Evolutionary conservation across 1,140 invertebrate species (phyloP), one percentile per base, ranked within the genome.

Genomic region (Sminthurides bifidus): DNA sequence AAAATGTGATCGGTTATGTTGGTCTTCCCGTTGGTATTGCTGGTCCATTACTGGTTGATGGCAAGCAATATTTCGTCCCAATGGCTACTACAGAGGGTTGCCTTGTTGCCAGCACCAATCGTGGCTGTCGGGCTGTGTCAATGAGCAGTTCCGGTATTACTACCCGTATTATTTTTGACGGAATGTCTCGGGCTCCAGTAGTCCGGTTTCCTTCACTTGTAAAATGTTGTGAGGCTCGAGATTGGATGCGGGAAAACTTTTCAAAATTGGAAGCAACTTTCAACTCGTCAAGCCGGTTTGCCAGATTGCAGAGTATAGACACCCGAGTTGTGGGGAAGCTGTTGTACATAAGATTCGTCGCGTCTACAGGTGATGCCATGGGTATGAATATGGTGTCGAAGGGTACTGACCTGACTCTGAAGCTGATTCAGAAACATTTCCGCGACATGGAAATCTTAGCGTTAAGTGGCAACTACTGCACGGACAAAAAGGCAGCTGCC

Each of bases 331-430:
- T 89, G 50, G 93, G 92, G 0, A 78, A 87, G 45, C 80, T 83
- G 58, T 70, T 98, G 5, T 97, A 90, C 69, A 80, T 98, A 30
- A 78, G 96, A 59, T 98, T 98, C 73, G 81, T 86, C 38, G 93
- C 94, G 0, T 83, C 78, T n/a, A 98, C 95, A 3, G 96, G 96
- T 4, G 96, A 99, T 72, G 96, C 96, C 0, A 99, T 99, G 96
- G 96, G 96, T 29, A 99, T 99, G 96, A 99, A 99, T 70, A 99
- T 99, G 95, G 73, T 98, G 0, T 97, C 92, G 0, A 98, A 98
- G 74, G 90, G 89, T 12, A 87, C 90, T 2, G 92, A 97, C 73
- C 82, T 82, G 64, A 83, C 87, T 0, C 66, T 97, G 3, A 80
- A 81, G 53, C 72, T 77, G 29, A 75, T 95, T 3, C 80, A 84